Evolutionary conservation across 2,888 invertebrate genomes (phyloP).

Genomic region (Cylindroiulus punctatus): DNA sequence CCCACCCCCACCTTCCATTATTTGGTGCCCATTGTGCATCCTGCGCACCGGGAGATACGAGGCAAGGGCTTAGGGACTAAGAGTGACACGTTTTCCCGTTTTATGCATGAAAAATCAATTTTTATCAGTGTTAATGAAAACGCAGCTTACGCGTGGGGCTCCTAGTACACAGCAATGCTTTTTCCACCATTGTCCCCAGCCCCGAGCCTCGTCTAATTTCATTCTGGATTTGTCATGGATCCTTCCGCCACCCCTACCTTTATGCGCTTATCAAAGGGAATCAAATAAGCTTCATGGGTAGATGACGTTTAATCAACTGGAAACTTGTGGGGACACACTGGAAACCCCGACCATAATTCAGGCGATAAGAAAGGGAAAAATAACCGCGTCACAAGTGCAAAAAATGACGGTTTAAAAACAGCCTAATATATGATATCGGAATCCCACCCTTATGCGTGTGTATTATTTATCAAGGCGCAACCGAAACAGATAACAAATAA

Average conservation of each 20-base stretch:
- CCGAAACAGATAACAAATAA: background rate
- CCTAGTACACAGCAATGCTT: background rate
- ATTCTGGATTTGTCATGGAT: constrained; percentile 38
- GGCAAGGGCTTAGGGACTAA: background rate
- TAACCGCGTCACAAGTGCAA: constrained; percentile 14
- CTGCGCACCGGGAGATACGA: constrained; percentile 16
- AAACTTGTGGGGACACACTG: constrained; percentile 31
- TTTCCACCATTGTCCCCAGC: constrained; percentile 1
- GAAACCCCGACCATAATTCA: constrained; percentile 33
- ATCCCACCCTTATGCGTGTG: background rate
- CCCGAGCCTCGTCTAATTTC: constrained; percentile 29
- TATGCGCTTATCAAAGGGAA: constrained; percentile 38
- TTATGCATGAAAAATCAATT: constrained; percentile 42
- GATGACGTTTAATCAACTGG: constrained; percentile 25
- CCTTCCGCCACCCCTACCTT: constrained; percentile 37
- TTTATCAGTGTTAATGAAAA: constrained; percentile 42
- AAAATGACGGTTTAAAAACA: background rate
- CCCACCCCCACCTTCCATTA: background rate
- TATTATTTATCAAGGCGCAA: background rate
- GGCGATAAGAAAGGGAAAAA: constrained; percentile 20
- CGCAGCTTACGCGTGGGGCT: constrained; percentile 21
- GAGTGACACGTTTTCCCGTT: constrained; percentile 33
- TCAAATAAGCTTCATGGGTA: constrained; percentile 38
- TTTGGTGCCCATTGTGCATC: constrained; percentile 2
- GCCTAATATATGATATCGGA: background rate